Evolutionary conservation across 2,113 vertebrate species (phyloP).

Genomic region (Indicator indicator): DNA sequence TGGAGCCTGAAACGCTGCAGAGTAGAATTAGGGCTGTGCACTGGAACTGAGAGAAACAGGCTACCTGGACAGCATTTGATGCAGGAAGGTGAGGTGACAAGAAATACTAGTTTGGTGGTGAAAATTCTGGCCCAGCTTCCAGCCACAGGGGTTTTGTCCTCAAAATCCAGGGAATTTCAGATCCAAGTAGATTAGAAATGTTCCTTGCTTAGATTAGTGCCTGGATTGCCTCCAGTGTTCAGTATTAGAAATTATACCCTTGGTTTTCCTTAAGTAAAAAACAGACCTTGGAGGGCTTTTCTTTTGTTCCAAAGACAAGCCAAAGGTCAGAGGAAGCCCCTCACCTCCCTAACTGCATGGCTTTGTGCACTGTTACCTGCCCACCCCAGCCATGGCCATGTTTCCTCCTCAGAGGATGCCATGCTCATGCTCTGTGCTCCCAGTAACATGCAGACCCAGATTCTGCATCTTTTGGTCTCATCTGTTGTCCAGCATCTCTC

Average conservation of each 20-base stretch:
- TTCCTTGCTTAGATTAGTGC: background rate
- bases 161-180: background rate
- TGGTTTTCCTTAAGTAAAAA: background rate
- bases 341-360: background rate
- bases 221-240: background rate
- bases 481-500: too few species aligned
- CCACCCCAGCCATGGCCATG: rapidly evolving
- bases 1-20: conserved; percentile 28
- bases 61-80: background rate
- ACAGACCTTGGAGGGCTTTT: background rate
- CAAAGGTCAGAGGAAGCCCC: background rate
- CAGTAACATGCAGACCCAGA: too few species aligned
- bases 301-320: background rate
- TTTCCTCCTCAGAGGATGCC: background rate
- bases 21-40: conserved; percentile 52
- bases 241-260: background rate
- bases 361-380: too few species aligned
- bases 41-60: conserved; percentile 10
- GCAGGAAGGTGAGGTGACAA: conserved; percentile 9
- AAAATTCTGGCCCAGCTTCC: background rate
- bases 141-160: background rate
- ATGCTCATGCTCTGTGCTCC: background rate
- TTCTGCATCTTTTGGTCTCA: too few species aligned
- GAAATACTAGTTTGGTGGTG: background rate
- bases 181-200: background rate